phyloP scores from a whole-genome alignment of 53 echinoderm and acorn worm genomes.

The Antedon mediterranea region DNA sequence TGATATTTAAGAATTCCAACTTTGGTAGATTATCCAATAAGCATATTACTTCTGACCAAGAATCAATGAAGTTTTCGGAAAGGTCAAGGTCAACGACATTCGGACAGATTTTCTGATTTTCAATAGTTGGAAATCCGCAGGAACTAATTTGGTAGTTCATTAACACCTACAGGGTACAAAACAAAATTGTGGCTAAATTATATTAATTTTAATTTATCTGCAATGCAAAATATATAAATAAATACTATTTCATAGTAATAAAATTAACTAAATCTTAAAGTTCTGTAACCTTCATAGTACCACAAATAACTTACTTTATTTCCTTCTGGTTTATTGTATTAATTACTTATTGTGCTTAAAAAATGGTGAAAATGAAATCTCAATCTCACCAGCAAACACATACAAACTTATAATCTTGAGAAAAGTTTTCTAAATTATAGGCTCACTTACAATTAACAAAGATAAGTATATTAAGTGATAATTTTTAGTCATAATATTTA shows the following conservation, averaged over 20 bases:
- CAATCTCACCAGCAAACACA: too few species aligned
- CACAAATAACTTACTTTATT: background rate
- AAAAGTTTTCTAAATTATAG: too few species aligned
- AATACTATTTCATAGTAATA: too few species aligned
- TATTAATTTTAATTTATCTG: too few species aligned
- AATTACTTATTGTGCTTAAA: too few species aligned
- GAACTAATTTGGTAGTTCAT: constrained; percentile 25
- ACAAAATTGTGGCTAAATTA: background rate
- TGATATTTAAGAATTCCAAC: constrained; percentile 70
- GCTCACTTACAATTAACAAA: too few species aligned
- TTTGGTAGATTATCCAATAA: constrained; percentile 48
- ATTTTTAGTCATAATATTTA: too few species aligned
- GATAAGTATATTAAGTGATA: too few species aligned
- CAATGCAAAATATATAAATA: too few species aligned
- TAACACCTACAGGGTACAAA: constrained; percentile 40
- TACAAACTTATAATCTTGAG: too few species aligned
- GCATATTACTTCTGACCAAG: constrained; percentile 37
- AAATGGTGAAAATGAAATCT: too few species aligned
- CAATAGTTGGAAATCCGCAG: constrained; percentile 36
- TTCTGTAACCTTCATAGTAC: background rate
- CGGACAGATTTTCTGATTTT: constrained; percentile 54
- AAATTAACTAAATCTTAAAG: background rate
- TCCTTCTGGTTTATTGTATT: too few species aligned
- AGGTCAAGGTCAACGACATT: constrained; percentile 77
- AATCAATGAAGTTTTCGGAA: constrained; percentile 39